Percentiles rank a stretch among this genome's conserved stretches.
Evolutionary conservation across 2,797 vertebrate genomes (phyloP).

Genomic region (Chelidonichthys spinosus): DNA sequence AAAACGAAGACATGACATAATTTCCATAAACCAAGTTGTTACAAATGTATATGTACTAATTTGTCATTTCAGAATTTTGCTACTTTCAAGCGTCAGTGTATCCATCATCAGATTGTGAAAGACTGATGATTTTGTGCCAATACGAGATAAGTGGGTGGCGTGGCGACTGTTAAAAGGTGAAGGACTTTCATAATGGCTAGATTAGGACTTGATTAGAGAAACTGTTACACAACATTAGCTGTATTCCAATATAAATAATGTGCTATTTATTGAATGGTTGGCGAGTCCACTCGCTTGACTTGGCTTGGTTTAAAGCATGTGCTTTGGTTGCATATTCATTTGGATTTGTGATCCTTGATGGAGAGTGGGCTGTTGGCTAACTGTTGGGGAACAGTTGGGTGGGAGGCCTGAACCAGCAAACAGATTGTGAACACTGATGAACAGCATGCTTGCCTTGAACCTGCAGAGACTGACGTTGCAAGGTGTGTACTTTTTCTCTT

Average conservation of each 20-base stretch:
- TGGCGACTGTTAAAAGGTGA: not conserved
- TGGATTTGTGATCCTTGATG: slow-evolving; percentile 15
- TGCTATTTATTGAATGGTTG: not conserved
- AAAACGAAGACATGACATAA: slow-evolving; percentile 23
- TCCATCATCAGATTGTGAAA: slow-evolving; percentile 18
- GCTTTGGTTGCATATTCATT: slow-evolving; percentile 27
- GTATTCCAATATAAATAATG: not conserved
- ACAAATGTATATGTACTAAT: not conserved
- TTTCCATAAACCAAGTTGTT: slow-evolving; percentile 13
- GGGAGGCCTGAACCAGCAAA: slow-evolving; percentile 55
- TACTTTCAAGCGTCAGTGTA: not conserved
- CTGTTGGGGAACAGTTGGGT: slow-evolving; percentile 51
- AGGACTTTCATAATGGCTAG: not conserved
- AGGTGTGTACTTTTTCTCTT: slow-evolving; percentile 34
- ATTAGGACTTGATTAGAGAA: not conserved
- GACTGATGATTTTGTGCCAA: not conserved
- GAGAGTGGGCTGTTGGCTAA: slow-evolving; percentile 41
- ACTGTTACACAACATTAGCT: not conserved
- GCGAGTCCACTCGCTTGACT: slow-evolving; percentile 5
- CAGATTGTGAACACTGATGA: slow-evolving; percentile 69
- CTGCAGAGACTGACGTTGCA: slow-evolving; percentile 51
- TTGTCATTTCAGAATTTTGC: not conserved
- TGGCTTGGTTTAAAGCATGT: slow-evolving; percentile 31
- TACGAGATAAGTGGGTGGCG: not conserved
- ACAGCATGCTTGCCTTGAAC: slow-evolving; percentile 70